Evolutionary conservation across 2,113 vertebrate genomes (phyloP), one percentile per base, ranked within the genome.

Genomic region (Cromileptes altivelis): DNA sequence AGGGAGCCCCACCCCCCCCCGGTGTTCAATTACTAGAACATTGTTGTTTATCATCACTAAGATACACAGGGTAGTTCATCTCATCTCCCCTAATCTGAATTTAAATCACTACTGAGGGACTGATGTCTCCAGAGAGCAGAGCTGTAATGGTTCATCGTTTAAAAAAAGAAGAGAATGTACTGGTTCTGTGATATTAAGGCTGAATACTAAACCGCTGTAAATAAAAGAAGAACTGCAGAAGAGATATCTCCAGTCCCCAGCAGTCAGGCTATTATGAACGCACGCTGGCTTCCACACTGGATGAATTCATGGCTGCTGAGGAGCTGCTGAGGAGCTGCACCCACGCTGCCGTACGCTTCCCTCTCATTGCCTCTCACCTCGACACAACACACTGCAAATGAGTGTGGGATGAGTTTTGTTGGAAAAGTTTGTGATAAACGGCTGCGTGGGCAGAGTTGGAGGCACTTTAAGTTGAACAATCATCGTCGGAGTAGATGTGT

Each of bases 381-480:
- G 0, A 75, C 73, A 74, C 64, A 80, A 70, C 78, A 68, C n/a
- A 14, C 72, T 40, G 82, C 69, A 84, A 73, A 82, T 84, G 67
- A 84, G 86, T 68, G 84, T 84, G 81, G 84, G 86, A 78, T 80
- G 87, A 82, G 61, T 80, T 82, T 77, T 76, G 78, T 85, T 82
- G 71, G 70, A 30, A 70, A 86, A 84, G 64, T 90, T 90, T 82
- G 69, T 69, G 74, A 84, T 90, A 88, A 90, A 91, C 27, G 75
- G 57, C 45, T 82, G 84, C 47, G 84, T 88, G 71, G 86, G 84
- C 52, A 47, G 78, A 74, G 68, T 74, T 68, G 70, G 84, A 88
- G 75, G 79, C 11, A 42, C 81, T 72, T 71, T 61, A 53, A 71
- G 83, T 76, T 82, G 74, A 82, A 82, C 75, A 74, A 61, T 76